Percentiles rank a stretch among this genome's conserved stretches.
Conservation (phyloP, 2,113 vertebrate species). For the Aspidoscelis tigris region DNA sequence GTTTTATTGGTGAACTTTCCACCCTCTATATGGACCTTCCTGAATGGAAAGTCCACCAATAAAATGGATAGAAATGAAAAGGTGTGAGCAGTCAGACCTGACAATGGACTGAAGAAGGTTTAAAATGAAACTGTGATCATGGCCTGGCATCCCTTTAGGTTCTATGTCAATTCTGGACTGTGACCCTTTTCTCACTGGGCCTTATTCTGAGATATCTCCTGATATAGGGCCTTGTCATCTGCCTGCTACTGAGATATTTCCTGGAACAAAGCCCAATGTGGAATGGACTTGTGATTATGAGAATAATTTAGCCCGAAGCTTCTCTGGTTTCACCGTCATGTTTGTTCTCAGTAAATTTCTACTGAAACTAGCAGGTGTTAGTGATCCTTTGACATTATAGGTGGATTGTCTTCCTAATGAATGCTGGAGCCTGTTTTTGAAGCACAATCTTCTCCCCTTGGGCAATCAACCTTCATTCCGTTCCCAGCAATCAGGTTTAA, state of each 20-base stretch:
- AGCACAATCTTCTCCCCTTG: not conserved
- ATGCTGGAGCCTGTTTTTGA: conserved; percentile 11
- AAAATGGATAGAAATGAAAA: no score
- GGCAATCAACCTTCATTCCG: conserved; percentile 16
- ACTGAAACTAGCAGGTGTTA: not conserved
- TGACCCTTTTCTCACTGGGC: not conserved
- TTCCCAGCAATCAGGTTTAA: conserved; percentile 25
- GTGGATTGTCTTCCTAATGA: conserved; percentile 11
- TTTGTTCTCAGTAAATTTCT: not conserved
- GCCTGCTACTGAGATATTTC: no score
- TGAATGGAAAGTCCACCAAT: no score
- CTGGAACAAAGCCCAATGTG: no score
- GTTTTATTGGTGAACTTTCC: no score
- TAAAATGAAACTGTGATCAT: no score
- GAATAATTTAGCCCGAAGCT: not conserved
- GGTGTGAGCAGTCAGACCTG: no score
- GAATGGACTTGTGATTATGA: not conserved
- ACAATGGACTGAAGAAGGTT: no score
- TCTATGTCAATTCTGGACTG: not conserved
- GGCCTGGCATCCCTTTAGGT: not conserved
- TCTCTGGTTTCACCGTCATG: not conserved
- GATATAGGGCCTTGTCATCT: no score
- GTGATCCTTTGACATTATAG: conserved; percentile 16
- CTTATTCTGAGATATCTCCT: no score
- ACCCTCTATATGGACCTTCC: no score